phyloP scores from a whole-genome alignment of 2,113 vertebrate genomes.

The Picathartes gymnocephalus region DNA sequence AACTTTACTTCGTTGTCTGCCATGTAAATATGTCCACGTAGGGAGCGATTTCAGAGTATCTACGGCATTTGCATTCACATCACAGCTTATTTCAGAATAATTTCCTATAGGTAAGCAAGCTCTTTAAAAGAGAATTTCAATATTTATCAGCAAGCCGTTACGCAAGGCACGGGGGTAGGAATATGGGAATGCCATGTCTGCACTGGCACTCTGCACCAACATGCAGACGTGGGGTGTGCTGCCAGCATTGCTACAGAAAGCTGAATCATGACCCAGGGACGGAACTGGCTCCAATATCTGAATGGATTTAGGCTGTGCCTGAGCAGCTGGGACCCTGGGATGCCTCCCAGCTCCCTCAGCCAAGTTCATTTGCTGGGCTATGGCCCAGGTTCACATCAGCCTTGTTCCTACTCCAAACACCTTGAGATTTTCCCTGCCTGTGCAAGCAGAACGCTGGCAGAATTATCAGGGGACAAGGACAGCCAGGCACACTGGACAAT shows the following conservation, averaged over 20 bases:
- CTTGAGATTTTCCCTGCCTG: neutral
- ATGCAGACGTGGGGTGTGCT: neutral
- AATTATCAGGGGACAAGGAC: neutral
- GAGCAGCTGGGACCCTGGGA: neutral
- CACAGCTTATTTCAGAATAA: neutral
- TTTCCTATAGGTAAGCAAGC: neutral
- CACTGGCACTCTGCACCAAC: neutral
- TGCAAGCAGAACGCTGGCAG: neutral
- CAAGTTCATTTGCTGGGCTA: neutral
- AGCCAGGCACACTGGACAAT: neutral
- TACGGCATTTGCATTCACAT: neutral
- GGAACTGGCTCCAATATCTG: neutral
- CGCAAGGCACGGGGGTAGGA: neutral
- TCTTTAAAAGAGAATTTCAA: neutral
- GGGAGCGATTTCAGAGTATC: neutral
- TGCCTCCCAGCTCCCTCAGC: neutral
- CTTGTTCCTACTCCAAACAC: neutral
- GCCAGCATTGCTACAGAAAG: constrained; percentile 14
- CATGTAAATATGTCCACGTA: neutral
- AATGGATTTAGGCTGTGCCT: neutral
- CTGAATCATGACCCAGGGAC: neutral
- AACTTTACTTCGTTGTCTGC: neutral
- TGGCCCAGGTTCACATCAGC: neutral
- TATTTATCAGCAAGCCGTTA: neutral
- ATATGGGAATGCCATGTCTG: neutral